Conservation (phyloP, 2,113 vertebrate genomes). For the Cariama cristata region DNA sequence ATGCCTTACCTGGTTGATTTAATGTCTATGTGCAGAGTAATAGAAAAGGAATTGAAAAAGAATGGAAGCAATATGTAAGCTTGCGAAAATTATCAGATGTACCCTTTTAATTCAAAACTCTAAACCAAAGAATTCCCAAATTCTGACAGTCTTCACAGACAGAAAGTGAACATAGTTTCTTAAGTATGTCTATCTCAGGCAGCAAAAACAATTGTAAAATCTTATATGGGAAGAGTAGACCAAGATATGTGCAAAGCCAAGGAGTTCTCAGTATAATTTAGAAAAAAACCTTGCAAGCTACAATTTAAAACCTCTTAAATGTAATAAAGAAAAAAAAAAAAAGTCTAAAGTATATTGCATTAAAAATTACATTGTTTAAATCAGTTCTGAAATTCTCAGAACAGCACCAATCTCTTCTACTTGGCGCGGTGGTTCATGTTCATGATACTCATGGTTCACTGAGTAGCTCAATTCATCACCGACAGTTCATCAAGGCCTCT, state of each 20-base stretch:
- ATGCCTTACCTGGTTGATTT: fast-evolving
- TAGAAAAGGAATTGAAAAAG: not conserved
- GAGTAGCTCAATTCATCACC: not conserved
- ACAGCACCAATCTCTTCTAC: not conserved
- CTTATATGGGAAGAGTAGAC: not conserved
- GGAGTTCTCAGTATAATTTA: not conserved
- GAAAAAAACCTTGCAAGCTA: not conserved
- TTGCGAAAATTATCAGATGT: not conserved
- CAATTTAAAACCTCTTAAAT: not conserved
- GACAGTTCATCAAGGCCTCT: not conserved
- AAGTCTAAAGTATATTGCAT: fast-evolving
- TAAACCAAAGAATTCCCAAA: not conserved
- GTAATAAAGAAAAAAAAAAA: not conserved
- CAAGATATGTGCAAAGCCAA: not conserved
- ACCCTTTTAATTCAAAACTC: not conserved
- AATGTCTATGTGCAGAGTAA: not conserved
- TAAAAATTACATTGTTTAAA: not conserved
- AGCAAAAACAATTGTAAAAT: not conserved
- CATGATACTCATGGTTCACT: fast-evolving
- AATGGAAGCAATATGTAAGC: not conserved
- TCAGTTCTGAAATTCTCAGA: not conserved
- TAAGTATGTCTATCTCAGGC: not conserved
- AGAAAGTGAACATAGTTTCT: not conserved
- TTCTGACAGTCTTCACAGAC: not conserved
- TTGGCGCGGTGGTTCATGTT: fast-evolving